phyloP scores from a whole-genome alignment of 2,113 vertebrate species.

The Equus quagga region DNA sequence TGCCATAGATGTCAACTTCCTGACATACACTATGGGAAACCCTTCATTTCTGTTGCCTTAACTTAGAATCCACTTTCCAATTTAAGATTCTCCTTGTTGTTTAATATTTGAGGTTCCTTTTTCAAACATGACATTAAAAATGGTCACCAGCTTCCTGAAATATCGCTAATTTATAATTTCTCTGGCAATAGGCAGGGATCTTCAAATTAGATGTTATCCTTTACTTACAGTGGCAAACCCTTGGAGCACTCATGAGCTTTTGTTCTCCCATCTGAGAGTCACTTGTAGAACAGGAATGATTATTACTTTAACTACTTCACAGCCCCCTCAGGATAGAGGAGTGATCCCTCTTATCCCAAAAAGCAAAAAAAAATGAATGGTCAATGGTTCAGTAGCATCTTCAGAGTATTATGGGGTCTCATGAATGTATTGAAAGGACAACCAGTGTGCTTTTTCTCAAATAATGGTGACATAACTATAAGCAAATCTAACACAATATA shows the following conservation, averaged over 20 bases:
- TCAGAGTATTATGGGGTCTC: neutral
- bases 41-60: neutral
- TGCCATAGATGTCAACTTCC: neutral
- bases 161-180: neutral
- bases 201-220: neutral
- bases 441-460: neutral
- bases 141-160: neutral
- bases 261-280: constrained; percentile 2
- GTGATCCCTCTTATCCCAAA: neutral
- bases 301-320: neutral
- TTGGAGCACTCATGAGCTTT: neutral
- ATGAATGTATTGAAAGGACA: neutral
- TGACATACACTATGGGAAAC: fast-evolving
- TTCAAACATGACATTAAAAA: neutral
- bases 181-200: neutral
- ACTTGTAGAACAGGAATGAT: neutral
- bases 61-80: neutral
- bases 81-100: neutral
- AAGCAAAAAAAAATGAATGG: neutral
- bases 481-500: neutral
- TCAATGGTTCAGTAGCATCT: neutral
- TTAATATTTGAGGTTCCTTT: neutral
- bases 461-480: neutral
- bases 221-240: neutral
- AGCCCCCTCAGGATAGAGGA: neutral